Base-by-base conservation (phyloP, 1,140 invertebrate species). In the Drosophila erecta region DNA sequence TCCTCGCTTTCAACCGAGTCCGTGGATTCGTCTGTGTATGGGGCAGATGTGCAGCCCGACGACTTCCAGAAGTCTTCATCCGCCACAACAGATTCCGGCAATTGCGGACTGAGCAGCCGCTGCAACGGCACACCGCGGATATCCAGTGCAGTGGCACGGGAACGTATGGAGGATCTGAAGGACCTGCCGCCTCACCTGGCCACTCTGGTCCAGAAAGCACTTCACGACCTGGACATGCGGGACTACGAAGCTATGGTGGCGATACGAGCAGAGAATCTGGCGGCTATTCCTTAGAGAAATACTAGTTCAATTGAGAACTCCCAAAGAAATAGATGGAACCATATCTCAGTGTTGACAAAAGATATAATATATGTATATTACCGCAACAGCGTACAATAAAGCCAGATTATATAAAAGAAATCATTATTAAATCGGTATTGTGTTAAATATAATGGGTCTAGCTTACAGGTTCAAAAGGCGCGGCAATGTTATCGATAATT, bases 101-200 rank as follows among this genome's bases (percentile, higher is more conserved):
- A 83, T 37, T 81, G 69, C 43, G 78, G 72, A 6, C 66, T 66
- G 6, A 67, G 57, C 35, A 77, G 53, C 10, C 74, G 64, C 14
- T 76, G 74, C 58, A 69, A 53, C 41, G 77, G 67, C 11, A 81
- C 73, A 8, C 81, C 90, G 1, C 60, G 72, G 15, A 77, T 90
- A 4, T 90, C 84, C 22, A 86, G 67, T 37, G 73, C 84, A 3
- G 78, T 92, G n/a, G 90, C 74, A 3, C 72, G 73, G 7, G 89
- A 92, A 66, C 75, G 91, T 0, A 76, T 66, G 47, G 85, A 92
- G 62, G 91, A 92, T 54, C 73, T 92, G 2, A 91, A 92, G 54
- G 91, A 92, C 35, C 62, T 92, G 44, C 91, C 91, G 3, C 89
- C 91, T 4, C 91, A 92, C 55, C 65, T 92, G 41, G 90, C 91